These are phyloP conservation scores for Intoshia linei DNA, from an alignment of 1,140 invertebrate species.

Conservation along the genomic window DNA sequence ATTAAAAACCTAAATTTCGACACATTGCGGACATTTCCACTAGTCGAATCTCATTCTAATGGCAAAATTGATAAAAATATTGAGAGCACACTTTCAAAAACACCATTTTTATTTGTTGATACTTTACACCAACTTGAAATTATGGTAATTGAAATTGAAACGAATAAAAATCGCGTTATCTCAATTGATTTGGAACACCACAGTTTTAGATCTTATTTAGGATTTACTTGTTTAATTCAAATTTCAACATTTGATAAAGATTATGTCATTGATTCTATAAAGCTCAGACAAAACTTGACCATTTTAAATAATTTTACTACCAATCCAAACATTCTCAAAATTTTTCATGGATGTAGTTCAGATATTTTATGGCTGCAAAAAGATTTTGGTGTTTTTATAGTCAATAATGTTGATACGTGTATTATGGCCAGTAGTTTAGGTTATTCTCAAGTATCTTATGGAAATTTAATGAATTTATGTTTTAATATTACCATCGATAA, in stretches of 20 bases:
- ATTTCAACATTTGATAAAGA: constrained; percentile 53
- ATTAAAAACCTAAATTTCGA: too few species aligned
- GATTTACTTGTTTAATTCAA: constrained; percentile 67
- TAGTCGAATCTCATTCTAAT: too few species aligned
- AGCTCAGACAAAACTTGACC: constrained; percentile 42
- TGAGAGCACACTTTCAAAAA: too few species aligned
- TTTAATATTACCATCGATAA: constrained; percentile 49
- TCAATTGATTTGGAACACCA: constrained; percentile 30
- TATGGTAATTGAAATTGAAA: too few species aligned
- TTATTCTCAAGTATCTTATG: constrained; percentile 38
- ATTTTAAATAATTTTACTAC: constrained; percentile 62
- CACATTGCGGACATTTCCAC: too few species aligned
- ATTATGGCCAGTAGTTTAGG: constrained; percentile 40
- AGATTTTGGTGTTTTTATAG: constrained; percentile 71
- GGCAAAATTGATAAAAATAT: too few species aligned
- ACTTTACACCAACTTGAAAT: too few species aligned
- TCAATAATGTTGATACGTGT: constrained; percentile 85
- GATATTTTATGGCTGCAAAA: constrained; percentile 76
- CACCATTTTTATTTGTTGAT: too few species aligned
- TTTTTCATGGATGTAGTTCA: constrained; percentile 58
- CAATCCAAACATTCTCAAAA: constrained; percentile 54
- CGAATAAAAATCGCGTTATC: too few species aligned
- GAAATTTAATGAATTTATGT: constrained; percentile 41
- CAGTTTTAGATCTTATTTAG: constrained; percentile 40
- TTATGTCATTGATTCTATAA: constrained; percentile 58